Evolutionary conservation across 1,140 invertebrate species (phyloP), one percentile per base, ranked within the genome.

Genomic region (Epicauta chinensis): DNA sequence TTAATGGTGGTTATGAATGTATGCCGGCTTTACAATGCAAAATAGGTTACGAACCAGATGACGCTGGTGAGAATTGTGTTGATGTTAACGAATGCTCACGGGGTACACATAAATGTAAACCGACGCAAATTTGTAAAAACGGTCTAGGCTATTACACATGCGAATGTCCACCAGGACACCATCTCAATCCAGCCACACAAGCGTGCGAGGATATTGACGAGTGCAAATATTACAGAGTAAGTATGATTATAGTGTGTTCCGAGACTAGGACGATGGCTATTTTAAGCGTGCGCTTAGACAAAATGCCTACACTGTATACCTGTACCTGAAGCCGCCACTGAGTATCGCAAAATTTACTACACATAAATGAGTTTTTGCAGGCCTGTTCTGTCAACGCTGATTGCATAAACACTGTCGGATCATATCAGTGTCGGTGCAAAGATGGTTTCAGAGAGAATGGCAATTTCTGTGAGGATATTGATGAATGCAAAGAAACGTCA

Each of bases 161-260:
- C 60, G 71, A 77, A 30, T 93, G 90, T 65, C 84, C 84, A 0
- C 53, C 66, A 0, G 90, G 89, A 4, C 78, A 82, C 62, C 62
- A 64, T 48, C 51, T 65, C 13, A 16, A 56, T 23, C n/a, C 15
- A 69, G 47, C 72, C 30, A 79, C 82, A 59, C 78, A 87, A 62
- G 83, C 83, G 55, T 96, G 93, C 71, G 80, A 86, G 44, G 93
- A 97, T 68, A 89, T 95, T 15, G 83, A 97, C 66, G 93, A 97
- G 68, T 97, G 93, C 51, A 64, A 66, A 29, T 63, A 53, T 45
- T 70, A 68, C 56, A 52, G 64, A 39, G 68, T 62, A 54, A 70
- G 69, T 5, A 31, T 56, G 43, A 3, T n/a, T n/a, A 7, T 3
- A 10, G 3, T 34, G 6, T n/a, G n/a, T n/a, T n/a, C n/a, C n/a